A percentile compares a stretch with the other conserved stretches of the same genome.
Conservation (phyloP, 2,888 invertebrate species). For the Callimorpha dominula region DNA sequence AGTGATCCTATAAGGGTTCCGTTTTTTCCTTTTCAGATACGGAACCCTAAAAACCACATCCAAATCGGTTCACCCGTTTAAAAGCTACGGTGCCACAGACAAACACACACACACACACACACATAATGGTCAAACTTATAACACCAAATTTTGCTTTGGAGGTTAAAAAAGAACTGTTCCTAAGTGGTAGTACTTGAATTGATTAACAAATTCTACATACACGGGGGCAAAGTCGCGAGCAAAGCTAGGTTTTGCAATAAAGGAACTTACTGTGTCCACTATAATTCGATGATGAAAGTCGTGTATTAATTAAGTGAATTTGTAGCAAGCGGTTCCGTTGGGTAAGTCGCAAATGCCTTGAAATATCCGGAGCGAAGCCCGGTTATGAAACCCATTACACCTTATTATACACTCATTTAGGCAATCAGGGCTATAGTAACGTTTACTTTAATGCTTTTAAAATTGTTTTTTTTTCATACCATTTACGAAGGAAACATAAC, state of each 20-base stretch:
- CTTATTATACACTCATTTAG: conserved; percentile 13
- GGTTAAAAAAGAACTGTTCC: too few relatives aligned
- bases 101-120: too few relatives aligned
- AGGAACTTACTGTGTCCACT: not conserved
- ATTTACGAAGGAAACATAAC: not conserved
- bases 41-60: too few relatives aligned
- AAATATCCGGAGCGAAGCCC: conserved; percentile 51
- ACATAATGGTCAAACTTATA: too few relatives aligned
- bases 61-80: too few relatives aligned
- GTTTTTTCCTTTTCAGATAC: too few relatives aligned
- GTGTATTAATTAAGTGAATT: conserved; percentile 41
- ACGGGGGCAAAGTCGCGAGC: not conserved
- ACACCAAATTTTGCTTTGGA: too few relatives aligned
- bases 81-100: too few relatives aligned
- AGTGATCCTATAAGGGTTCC: too few relatives aligned
- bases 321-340: conserved; percentile 31
- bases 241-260: not conserved
- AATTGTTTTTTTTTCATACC: not conserved
- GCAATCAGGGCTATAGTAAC: conserved; percentile 15
- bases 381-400: conserved; percentile 23
- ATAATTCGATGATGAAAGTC: conserved; percentile 28
- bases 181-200: not conserved
- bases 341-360: conserved; percentile 46
- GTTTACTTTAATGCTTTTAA: not conserved
- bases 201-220: not conserved